Base-by-base conservation (phyloP, 2,113 vertebrate genomes). In the Aldabrachelys gigantea region DNA sequence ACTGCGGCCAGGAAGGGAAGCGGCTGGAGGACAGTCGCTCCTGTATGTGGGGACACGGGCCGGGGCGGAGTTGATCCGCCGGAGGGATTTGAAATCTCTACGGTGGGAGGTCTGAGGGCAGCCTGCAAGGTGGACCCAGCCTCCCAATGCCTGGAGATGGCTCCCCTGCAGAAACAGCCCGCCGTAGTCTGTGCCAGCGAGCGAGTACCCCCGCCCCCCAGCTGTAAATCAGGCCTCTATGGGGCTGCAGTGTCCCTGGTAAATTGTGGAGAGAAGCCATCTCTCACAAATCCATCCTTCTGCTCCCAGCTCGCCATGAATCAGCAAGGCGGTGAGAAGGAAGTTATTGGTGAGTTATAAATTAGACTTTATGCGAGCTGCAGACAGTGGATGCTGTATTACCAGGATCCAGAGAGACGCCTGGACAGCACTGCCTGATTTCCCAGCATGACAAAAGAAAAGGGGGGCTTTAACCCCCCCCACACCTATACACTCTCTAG, bases 341-440 rank as follows among this genome's bases (percentile, higher is more conserved):
- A 92, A 85, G 87, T 95, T 89, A 93, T 96, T 94, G 93, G 93
- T 88, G 92, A 89, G 95, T 93, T 89, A 93, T 91, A 94, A 89
- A 96, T 89, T 87, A 93, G 91, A 62, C 84, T 87, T 50, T 75
- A 87, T 87, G 95, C 93, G 89, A 84, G 95, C 93, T 84, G 93
- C 38, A 79, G 93, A 87, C 85, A 85, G 87, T 85, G 65, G 87
- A 84, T 52, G 88, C 83, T 89, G 91, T 88, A 89, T 59, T 84
- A 79, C 80, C 52, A 86, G 72, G 72, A 35, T 31, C 57, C 85
- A 53, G 29, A 35, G 78, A 76, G 83, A 17, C 29, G 19, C 50
- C 11, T 59, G 47, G 47, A 5, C 25, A 31, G 31, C 47, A 13
- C n/a, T 53, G 76, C 14, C 82, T 78, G 69, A 53, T 79, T 50